Evolutionary conservation across 2,797 vertebrate genomes (phyloP).

Genomic region (Liasis olivaceus): DNA sequence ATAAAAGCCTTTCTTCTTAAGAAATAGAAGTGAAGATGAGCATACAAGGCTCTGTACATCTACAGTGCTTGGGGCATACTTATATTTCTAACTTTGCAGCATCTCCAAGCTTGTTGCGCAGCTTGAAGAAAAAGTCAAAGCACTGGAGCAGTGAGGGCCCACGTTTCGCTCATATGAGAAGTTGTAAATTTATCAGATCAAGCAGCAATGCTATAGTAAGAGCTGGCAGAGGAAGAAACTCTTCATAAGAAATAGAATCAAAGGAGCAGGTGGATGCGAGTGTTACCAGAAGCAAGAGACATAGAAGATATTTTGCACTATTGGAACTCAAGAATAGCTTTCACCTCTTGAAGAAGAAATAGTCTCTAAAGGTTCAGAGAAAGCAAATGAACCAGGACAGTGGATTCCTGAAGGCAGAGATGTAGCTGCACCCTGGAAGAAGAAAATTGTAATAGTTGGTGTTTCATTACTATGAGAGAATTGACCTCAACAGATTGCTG

Average conservation of each 20-base stretch:
- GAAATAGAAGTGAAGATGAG: not conserved
- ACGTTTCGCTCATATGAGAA: not conserved
- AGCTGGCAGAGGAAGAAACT: not conserved
- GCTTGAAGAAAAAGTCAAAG: not conserved
- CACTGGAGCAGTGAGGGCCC: not conserved
- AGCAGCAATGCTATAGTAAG: not conserved
- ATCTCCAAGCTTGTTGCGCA: not conserved
- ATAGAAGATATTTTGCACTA: not conserved
- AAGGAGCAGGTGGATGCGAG: not conserved
- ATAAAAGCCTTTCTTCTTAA: not conserved
- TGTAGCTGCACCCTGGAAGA: not conserved
- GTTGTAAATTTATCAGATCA: not conserved
- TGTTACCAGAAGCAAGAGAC: not conserved
- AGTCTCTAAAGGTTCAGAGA: not conserved
- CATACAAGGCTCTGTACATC: not conserved
- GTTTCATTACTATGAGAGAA: no score
- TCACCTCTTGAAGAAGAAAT: not conserved
- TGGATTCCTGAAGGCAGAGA: no score
- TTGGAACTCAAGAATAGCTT: not conserved
- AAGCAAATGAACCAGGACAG: not conserved
- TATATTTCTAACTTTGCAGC: not conserved
- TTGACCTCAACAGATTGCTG: no score
- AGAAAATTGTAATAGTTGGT: no score
- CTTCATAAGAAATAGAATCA: not conserved
- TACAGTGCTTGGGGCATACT: not conserved